Evolutionary conservation across 1,140 invertebrate genomes (phyloP), one percentile per base, ranked within the genome.

Genomic region (Lineus longissimus): DNA sequence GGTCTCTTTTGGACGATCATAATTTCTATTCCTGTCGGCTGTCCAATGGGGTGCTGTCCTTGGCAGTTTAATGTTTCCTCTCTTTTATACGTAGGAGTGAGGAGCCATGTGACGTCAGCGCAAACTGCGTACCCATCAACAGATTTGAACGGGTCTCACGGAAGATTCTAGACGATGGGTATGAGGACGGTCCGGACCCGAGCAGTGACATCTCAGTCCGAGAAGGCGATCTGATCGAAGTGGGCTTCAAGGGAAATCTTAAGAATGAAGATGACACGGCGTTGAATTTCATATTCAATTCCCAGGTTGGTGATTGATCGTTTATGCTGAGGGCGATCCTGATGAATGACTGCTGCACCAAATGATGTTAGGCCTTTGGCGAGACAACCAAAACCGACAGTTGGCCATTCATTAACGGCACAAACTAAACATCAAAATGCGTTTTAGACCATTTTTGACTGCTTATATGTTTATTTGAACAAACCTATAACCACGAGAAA

Each of bases 211-310:
- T 71, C 22, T 25, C 69, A 22, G 54, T 79, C 6, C 65, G 66
- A 22, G 77, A 79, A 61, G 77, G 77, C 1, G 75, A 77, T 45
- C 47, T 71, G 9, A 69, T 79, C 17, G 71, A 74, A 63, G 55
- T 79, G 30, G 59, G 59, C 47, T 76, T 79, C 67, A 67, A 70
- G 58, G 77, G 77, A 15, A 79, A 79, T 60, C 57, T 79, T 15
- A 71, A 68, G 45, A 65, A 63, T 41, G 33, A n/a, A n/a, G 41
- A 55, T 0, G 65, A 69, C 17, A 33, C 61, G 11, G 17, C 40
- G 1, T 7, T 61, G 19, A 29, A 45, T 17, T 65, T 77, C 30
- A 62, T 68, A 2, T 79, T 70, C 62, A 76, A 77, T 64, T 74
- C 76, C 1, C 74, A 77, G 33, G 33, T 36, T 7, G 4, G 33